Conservation (phyloP, 2,888 invertebrate genomes). For the Congeria kusceri region DNA sequence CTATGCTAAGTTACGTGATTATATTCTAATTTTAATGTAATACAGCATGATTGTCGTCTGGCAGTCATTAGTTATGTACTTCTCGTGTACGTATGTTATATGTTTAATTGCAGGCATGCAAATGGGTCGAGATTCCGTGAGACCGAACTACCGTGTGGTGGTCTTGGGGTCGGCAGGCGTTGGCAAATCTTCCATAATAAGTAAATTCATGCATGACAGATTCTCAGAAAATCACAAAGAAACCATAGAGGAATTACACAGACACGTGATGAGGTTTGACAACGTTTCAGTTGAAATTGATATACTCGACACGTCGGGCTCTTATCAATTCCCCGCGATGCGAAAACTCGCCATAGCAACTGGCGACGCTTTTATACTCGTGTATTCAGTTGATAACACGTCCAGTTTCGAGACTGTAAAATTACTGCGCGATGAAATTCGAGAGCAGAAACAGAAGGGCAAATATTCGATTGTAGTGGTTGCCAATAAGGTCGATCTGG, state of each 20-base stretch:
- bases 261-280: conserved; percentile 82
- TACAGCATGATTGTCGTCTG: no score
- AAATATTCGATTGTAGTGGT: conserved; percentile 77
- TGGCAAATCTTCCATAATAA: conserved; percentile 84
- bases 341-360: conserved; percentile 82
- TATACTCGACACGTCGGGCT: conserved; percentile 84
- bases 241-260: conserved; percentile 85
- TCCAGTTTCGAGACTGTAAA: conserved; percentile 82
- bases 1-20: no score
- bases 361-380: conserved; percentile 85
- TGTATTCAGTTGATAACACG: conserved; percentile 83
- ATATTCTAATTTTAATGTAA: no score
- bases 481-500: conserved; percentile 80
- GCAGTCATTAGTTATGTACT: no score
- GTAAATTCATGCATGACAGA: conserved; percentile 83
- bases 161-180: conserved; percentile 84
- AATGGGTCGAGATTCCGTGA: conserved; percentile 15
- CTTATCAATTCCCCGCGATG: conserved; percentile 85
- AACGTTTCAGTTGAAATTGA: conserved; percentile 76
- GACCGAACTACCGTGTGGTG: conserved; percentile 74
- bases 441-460: conserved; percentile 66
- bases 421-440: conserved; percentile 75
- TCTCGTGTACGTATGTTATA: no score
- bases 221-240: conserved; percentile 82
- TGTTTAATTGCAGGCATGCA: conserved; percentile 46